Evolutionary conservation across 1,140 invertebrate species (phyloP).

Genomic region (Tyrophagus putrescentiae): DNA sequence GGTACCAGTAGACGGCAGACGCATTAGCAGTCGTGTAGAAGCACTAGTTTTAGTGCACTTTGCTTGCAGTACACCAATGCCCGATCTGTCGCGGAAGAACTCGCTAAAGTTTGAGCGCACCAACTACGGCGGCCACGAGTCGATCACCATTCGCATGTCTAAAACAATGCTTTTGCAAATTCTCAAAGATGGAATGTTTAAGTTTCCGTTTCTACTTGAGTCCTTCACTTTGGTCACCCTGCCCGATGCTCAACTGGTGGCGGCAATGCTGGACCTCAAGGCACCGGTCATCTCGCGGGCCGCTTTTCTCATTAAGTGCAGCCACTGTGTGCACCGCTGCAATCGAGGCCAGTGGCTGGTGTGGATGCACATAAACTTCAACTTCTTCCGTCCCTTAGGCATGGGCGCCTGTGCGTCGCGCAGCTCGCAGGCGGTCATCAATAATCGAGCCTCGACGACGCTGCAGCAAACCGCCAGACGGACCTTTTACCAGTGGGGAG

Average conservation of each 20-base stretch:
- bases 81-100: constrained; percentile 63
- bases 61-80: constrained; percentile 46
- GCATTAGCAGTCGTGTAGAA: constrained; percentile 62
- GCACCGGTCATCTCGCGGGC: constrained; percentile 81
- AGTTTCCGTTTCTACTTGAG: constrained; percentile 81
- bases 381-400: constrained; percentile 56
- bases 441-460: constrained; percentile 42
- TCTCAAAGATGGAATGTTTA: constrained; percentile 59
- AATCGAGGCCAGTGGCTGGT: constrained; percentile 93
- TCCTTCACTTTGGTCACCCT: constrained; percentile 83
- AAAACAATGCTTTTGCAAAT: constrained; percentile 55
- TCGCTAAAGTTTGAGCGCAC: constrained; percentile 44
- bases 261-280: constrained; percentile 82
- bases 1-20: constrained; percentile 45
- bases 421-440: background rate
- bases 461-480: constrained; percentile 80
- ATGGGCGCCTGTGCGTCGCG: constrained; percentile 36
- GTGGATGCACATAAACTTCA: constrained; percentile 78
- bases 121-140: constrained; percentile 53
- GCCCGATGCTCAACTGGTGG: constrained; percentile 85
- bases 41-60: constrained; percentile 52
- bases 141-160: constrained; percentile 67
- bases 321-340: constrained; percentile 87
- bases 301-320: constrained; percentile 78
- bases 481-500: constrained; percentile 92